Evolutionary conservation across 2,888 invertebrate species (phyloP).

Genomic region (Amiota minor): DNA sequence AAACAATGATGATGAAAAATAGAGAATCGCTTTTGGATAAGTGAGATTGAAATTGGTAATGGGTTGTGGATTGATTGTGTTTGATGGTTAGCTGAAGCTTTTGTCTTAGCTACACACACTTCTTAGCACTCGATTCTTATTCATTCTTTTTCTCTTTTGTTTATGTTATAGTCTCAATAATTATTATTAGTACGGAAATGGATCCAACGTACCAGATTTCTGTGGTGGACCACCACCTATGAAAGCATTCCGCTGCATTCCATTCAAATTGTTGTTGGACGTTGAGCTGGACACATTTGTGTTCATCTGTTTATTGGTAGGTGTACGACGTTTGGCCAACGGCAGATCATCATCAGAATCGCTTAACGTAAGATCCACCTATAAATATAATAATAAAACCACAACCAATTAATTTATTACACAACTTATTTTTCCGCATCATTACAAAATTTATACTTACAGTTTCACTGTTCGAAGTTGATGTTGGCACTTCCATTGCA

Average conservation of each 20-base stretch:
- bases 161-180: conserved; percentile 31
- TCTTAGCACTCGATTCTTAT: conserved; percentile 28
- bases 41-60: conserved; percentile 24
- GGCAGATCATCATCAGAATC: conserved; percentile 83
- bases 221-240: conserved; percentile 57
- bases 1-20: conserved; percentile 38
- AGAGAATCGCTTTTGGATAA: conserved; percentile 5
- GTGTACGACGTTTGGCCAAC: conserved; percentile 77
- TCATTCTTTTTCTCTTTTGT: conserved; percentile 32
- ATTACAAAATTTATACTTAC: conserved; percentile 53
- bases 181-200: conserved; percentile 63
- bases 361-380: conserved; percentile 82
- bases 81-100: conserved; percentile 5
- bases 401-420: neutral
- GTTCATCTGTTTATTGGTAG: conserved; percentile 52
- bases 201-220: conserved; percentile 72
- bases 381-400: conserved; percentile 8
- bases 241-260: conserved; percentile 57
- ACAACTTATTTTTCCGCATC: neutral
- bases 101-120: conserved; percentile 26
- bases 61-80: neutral
- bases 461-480: conserved; percentile 73
- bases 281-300: conserved; percentile 56
- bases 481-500: conserved; percentile 71
- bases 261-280: conserved; percentile 54